A percentile compares a stretch with the other conserved stretches of the same genome.
phyloP scores from a whole-genome alignment of 1,140 invertebrate species.

The Trissolcus basalis region DNA sequence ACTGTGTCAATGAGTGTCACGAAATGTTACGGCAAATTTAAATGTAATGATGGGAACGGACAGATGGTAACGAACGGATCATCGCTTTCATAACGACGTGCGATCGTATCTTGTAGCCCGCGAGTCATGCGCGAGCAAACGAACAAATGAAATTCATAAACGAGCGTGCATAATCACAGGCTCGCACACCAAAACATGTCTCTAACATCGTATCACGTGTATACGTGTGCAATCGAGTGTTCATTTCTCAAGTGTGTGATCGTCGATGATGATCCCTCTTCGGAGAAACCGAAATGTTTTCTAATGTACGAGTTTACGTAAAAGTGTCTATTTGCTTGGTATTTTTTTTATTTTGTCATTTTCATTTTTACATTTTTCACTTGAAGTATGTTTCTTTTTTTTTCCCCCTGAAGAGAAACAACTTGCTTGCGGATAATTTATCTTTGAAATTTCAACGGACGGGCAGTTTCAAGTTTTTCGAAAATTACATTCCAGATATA shows the following conservation, averaged over 20 bases:
- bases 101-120: slow-evolving; percentile 16
- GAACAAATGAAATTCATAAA: slow-evolving; percentile 36
- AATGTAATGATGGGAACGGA: too few relatives aligned
- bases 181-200: neutral
- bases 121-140: slow-evolving; percentile 8
- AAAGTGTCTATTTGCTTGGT: neutral
- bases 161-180: slow-evolving; percentile 18
- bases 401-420: too few relatives aligned
- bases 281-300: neutral
- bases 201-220: slow-evolving; percentile 19
- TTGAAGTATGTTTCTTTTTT: too few relatives aligned
- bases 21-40: slow-evolving; percentile 1
- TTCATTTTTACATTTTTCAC: too few relatives aligned
- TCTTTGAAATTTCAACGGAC: too few relatives aligned
- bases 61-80: too few relatives aligned
- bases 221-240: slow-evolving; percentile 5
- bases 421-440: too few relatives aligned
- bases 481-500: too few relatives aligned
- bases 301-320: neutral
- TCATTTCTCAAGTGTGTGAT: too few relatives aligned
- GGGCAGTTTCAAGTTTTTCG: too few relatives aligned
- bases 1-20: slow-evolving; percentile 21
- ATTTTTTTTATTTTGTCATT: too few relatives aligned
- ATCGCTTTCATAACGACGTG: slow-evolving; percentile 15
- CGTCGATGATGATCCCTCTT: neutral